Evolutionary conservation across 2,888 invertebrate species (phyloP).

Genomic region (Ommatoiulus sabulosus): DNA sequence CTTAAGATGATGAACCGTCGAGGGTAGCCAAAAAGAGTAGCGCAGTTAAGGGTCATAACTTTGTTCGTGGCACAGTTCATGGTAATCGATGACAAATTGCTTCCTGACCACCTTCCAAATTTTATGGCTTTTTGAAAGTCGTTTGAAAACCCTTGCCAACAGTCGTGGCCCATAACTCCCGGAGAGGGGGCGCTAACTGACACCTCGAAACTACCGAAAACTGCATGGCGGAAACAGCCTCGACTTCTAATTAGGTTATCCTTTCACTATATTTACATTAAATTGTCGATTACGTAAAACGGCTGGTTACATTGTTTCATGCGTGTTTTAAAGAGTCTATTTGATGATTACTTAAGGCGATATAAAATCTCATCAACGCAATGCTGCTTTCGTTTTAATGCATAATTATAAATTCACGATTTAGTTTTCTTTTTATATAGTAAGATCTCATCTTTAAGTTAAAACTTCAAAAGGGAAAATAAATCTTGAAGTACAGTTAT

Average conservation of each 20-base stretch:
- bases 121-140: constrained; percentile 40
- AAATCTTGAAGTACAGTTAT: too few species aligned
- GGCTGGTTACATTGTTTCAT: not conserved
- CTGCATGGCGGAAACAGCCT: not conserved
- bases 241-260: not conserved
- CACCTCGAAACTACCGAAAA: constrained; percentile 7
- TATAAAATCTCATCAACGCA: too few species aligned
- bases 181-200: constrained; percentile 25
- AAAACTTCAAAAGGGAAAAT: too few species aligned
- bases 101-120: constrained; percentile 52
- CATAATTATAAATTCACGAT: too few species aligned
- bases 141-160: constrained; percentile 18
- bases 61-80: constrained; percentile 29
- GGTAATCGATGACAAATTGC: constrained; percentile 52
- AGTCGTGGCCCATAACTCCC: constrained; percentile 44
- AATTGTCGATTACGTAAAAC: not conserved
- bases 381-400: too few species aligned
- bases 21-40: constrained; percentile 3
- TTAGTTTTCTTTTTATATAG: too few species aligned
- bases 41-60: not conserved
- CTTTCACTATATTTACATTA: not conserved
- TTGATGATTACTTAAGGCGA: too few species aligned
- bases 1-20: not conserved
- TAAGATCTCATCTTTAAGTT: too few species aligned
- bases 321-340: not conserved